Percentiles rank a stretch among this genome's conserved stretches.
Conservation (phyloP, 2,797 vertebrate genomes). For the Eulemur mongoz region DNA sequence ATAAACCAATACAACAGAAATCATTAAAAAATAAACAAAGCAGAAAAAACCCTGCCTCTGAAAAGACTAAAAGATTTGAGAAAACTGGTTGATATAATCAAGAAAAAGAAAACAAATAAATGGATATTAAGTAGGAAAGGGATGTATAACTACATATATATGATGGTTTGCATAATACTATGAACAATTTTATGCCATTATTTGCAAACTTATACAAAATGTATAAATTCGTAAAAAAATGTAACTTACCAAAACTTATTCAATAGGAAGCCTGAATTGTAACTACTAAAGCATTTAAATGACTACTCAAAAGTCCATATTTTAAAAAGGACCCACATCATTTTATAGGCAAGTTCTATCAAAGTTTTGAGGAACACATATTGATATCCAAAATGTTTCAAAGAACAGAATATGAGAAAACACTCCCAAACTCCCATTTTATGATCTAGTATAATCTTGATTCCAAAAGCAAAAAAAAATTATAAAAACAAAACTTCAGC, state of each 20-base stretch:
- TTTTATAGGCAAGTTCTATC: background rate
- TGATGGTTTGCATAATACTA: no score
- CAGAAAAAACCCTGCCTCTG: background rate
- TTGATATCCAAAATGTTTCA: background rate
- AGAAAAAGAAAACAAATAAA: constrained; percentile 9
- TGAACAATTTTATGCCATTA: background rate
- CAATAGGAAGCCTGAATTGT: background rate
- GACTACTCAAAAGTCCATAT: background rate
- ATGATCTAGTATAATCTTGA: background rate
- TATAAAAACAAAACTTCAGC: background rate
- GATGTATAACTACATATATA: background rate
- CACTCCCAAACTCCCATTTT: background rate
- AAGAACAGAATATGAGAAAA: background rate
- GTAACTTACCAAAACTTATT: background rate
- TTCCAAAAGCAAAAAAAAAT: background rate
- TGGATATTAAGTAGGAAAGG: background rate
- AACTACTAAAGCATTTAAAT: background rate
- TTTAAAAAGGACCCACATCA: background rate
- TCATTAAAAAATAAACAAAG: background rate
- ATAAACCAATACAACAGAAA: constrained; percentile 36
- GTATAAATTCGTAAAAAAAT: background rate
- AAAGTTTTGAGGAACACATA: background rate
- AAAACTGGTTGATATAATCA: background rate
- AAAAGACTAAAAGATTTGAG: background rate
- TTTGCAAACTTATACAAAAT: background rate